Base-by-base conservation (phyloP, 1,140 invertebrate genomes). In the Teleogryllus occipitalis region DNA sequence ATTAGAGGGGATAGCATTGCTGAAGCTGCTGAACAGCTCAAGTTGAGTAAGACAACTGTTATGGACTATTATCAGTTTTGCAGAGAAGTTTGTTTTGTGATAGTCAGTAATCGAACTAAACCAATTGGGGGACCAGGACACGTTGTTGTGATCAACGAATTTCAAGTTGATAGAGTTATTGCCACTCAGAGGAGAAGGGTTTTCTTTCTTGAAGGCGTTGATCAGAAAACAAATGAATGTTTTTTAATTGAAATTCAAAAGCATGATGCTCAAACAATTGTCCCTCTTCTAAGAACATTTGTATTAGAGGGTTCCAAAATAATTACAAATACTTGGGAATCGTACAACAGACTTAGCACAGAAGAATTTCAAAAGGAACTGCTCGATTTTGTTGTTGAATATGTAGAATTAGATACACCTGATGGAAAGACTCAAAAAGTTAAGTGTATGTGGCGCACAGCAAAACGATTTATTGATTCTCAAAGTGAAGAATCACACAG, bases 301-400 rank as follows among this genome's bases (percentile, higher is more conserved):
- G 76, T 77, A 47, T 22, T 77, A 22, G 46, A 77, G 48, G 76
- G 76, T 12, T 77, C 76, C 0, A 77, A 77, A 49, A 48, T 77
- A 77, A n/a, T 77, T n/a, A 77, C 76, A n/a, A 48, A 77, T 77
- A 77, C 76, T 49, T 77, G 76, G 76, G 76, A 77, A 77, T 77
- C 76, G 12, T 77, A 77, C 21, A 77, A 21, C 47, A 77, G 48
- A 47, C 21, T 77, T 15, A 77, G 48, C 46, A 77, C 46, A 48
- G 76, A 77, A 8, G 76, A 77, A 21, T 77, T 77, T 77, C 76
- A 77, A 47, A 77, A 77, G 48, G 47, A 48, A 21, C 48, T 77
- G 12, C 18, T 77, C 22, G 76, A 49, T 48, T 47, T 46, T 47
- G 46, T 48, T 77, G 8, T 77, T 48, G 76, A 77, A 77, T 77